Percentiles rank a stretch among this genome's conserved stretches.
These are phyloP conservation scores for Halcyon chelicuti DNA, from an alignment of 2,797 vertebrate species.

Conservation along the genomic window DNA sequence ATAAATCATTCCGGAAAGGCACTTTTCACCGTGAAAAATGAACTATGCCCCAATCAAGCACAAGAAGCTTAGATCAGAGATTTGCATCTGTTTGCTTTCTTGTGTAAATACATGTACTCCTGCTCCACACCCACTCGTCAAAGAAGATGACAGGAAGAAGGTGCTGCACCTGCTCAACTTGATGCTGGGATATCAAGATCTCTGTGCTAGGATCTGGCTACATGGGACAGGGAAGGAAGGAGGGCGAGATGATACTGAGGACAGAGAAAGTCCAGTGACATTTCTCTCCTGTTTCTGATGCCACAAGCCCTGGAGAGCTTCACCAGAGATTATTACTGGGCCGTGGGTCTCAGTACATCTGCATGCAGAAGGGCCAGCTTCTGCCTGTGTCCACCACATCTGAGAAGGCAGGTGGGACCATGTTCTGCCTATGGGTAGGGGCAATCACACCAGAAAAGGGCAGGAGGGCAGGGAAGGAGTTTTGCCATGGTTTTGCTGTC, in stretches of 20 bases:
- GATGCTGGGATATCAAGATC: not conserved
- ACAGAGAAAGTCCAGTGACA: not conserved
- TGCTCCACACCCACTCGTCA: not conserved
- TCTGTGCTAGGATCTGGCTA: not conserved
- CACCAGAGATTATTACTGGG: not conserved
- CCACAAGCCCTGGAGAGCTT: not conserved
- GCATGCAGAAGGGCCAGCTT: not conserved
- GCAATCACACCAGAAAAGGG: not conserved
- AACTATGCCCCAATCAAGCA: slow-evolving; percentile 28
- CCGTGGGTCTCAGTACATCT: not conserved
- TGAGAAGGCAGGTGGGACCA: not conserved
- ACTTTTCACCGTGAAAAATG: slow-evolving; percentile 38
- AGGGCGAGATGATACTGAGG: fast-evolving
- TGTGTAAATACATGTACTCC: not conserved
- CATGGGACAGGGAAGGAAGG: not conserved
- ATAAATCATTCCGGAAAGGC: slow-evolving; percentile 53
- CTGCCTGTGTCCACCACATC: not conserved
- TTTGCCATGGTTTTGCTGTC: not conserved
- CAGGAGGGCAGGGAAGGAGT: not conserved
- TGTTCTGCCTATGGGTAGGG: fast-evolving
- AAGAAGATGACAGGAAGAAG: not conserved
- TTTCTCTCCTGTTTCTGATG: not conserved
- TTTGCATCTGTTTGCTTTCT: not conserved
- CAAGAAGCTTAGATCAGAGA: not conserved
- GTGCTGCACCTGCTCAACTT: not conserved